These are phyloP conservation scores for Aramus guarauna DNA, from an alignment of 2,113 vertebrate genomes.

Conservation along the genomic window DNA sequence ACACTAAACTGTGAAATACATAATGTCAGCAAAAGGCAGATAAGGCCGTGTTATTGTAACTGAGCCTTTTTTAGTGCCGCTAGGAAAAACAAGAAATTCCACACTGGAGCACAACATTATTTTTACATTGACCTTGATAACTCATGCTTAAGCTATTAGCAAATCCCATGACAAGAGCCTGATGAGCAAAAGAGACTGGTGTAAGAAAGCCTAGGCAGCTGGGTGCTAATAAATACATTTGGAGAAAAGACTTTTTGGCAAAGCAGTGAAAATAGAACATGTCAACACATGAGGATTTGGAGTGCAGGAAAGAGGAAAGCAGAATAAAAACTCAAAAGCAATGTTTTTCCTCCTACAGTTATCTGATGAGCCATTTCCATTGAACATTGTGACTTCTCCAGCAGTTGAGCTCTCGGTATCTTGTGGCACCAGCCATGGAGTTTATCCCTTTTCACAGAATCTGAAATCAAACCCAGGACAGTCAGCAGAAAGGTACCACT, in stretches of 20 bases:
- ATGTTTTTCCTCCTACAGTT: not conserved
- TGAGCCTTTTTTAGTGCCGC: not conserved
- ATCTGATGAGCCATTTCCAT: not conserved
- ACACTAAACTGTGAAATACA: not conserved
- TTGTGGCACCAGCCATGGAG: not conserved
- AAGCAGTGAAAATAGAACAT: not conserved
- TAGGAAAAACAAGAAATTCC: not conserved
- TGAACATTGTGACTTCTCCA: fast-evolving
- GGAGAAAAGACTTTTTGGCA: not conserved
- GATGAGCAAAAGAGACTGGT: not conserved
- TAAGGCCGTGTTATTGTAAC: not conserved
- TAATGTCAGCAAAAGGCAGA: not conserved
- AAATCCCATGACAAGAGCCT: not conserved
- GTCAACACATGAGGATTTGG: not conserved
- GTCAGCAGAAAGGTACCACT: not conserved
- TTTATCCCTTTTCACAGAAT: not conserved
- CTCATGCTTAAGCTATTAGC: not conserved
- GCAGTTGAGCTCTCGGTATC: not conserved
- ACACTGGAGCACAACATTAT: not conserved
- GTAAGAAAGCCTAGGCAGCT: not conserved
- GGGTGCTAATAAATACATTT: not conserved
- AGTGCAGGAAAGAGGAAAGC: not conserved
- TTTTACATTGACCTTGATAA: not conserved
- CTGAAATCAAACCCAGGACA: not conserved
- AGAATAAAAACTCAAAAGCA: not conserved